Evolutionary conservation across 2,113 vertebrate genomes (phyloP).

Genomic region (Carollia perspicillata): DNA sequence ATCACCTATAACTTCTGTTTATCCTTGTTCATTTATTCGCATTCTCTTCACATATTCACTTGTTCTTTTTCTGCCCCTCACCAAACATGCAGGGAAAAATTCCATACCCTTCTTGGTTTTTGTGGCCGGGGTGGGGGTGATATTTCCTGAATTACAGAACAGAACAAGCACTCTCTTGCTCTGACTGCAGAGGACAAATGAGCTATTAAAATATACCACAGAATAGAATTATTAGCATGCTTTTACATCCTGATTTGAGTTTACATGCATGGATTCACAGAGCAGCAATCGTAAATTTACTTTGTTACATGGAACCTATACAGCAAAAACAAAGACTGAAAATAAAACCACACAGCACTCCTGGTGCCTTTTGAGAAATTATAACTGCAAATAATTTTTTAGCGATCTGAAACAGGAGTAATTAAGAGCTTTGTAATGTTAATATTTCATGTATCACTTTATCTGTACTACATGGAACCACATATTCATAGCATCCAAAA

Average conservation of each 20-base stretch:
- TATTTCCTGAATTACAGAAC: neutral
- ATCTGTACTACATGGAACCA: neutral
- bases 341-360: neutral
- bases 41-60: neutral
- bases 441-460: neutral
- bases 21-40: neutral
- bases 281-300: neutral
- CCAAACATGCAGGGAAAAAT: neutral
- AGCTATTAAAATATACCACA: neutral
- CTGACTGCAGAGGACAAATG: neutral
- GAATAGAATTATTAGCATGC: neutral
- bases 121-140: accelerated
- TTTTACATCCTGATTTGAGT: neutral
- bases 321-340: neutral
- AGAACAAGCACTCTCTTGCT: neutral
- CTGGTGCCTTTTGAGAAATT: neutral
- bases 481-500: neutral
- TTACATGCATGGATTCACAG: neutral
- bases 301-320: neutral
- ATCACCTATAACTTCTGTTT: neutral
- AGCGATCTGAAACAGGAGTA: neutral
- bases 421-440: neutral
- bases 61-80: neutral
- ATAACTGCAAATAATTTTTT: neutral
- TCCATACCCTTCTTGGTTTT: neutral